Evolutionary conservation across 2,797 vertebrate species (phyloP).

Genomic region (Bothrops alternatus): DNA sequence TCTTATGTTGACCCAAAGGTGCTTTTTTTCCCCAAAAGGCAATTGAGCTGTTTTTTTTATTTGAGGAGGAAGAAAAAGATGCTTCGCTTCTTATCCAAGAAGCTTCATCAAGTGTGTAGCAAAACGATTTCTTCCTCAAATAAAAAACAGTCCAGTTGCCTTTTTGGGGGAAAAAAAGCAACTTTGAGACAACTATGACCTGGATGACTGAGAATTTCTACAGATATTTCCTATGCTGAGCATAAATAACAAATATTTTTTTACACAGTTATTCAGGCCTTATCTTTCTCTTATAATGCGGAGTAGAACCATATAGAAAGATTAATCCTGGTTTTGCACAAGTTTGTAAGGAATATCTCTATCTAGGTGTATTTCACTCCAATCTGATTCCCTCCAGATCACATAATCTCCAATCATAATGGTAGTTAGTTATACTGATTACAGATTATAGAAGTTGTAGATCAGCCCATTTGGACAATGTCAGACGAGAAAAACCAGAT

Average conservation of each 20-base stretch:
- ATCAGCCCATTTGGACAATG: not conserved
- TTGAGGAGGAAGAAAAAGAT: not conserved
- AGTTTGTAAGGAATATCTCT: not conserved
- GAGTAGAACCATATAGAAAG: not conserved
- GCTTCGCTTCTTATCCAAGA: not conserved
- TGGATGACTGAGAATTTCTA: not conserved
- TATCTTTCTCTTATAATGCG: not conserved
- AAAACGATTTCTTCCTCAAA: not conserved
- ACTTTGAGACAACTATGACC: too few species aligned
- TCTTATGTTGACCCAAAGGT: not conserved
- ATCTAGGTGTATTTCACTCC: not conserved
- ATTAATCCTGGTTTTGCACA: not conserved
- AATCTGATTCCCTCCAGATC: not conserved
- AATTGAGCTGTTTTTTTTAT: not conserved
- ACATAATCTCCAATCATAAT: not conserved
- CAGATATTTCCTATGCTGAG: not conserved
- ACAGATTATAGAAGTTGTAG: not conserved
- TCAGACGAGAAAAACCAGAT: not conserved
- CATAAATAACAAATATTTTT: not conserved
- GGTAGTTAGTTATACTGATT: not conserved
- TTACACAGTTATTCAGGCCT: not conserved
- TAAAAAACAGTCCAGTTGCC: not conserved
- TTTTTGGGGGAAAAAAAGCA: not conserved
- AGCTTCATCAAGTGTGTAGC: not conserved
- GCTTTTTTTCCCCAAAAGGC: rapidly evolving